These are phyloP conservation scores for Poeciliopsis occidentalis DNA, from an alignment of 2,113 vertebrate species.

Conservation along the genomic window DNA sequence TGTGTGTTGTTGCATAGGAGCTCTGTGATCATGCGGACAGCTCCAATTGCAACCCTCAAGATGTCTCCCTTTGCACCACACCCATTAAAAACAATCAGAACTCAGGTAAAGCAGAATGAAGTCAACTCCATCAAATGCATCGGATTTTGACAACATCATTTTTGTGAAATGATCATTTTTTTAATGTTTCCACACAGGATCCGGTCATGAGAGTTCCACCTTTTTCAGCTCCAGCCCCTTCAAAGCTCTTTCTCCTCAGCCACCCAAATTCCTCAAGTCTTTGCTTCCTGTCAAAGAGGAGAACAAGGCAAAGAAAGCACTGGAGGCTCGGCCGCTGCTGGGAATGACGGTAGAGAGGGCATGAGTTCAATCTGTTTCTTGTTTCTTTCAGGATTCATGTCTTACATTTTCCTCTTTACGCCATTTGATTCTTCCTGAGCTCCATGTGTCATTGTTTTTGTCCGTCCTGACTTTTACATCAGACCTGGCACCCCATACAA, in stretches of 20 bases:
- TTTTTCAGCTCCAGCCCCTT: conserved; percentile 90
- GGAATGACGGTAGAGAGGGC: conserved; percentile 87
- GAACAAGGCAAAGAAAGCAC: conserved; percentile 84
- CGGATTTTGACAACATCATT: background rate
- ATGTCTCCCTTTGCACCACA: conserved; percentile 85
- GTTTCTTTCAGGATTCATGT: background rate
- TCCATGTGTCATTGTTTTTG: background rate
- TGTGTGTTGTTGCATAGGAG: conserved; percentile 73
- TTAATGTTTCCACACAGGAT: conserved; percentile 52
- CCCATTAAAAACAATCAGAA: conserved; percentile 87
- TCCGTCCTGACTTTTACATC: conserved; percentile 16
- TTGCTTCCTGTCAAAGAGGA: conserved; percentile 95
- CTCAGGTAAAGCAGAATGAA: conserved; percentile 61
- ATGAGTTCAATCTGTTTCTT: background rate
- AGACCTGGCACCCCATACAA: conserved; percentile 19
- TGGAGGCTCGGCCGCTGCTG: conserved; percentile 91
- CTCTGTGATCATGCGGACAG: conserved; percentile 87
- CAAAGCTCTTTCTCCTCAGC: conserved; percentile 93
- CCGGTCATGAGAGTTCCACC: conserved; percentile 83
- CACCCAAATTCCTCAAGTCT: conserved; percentile 95
- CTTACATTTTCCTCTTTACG: conserved; percentile 5
- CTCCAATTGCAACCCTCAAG: conserved; percentile 83
- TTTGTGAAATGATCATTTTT: too few species aligned
- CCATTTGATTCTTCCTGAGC: background rate
- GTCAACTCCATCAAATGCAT: background rate